phyloP scores from a whole-genome alignment of 1,140 invertebrate species.

The Brachionus asplanchnoidis region DNA sequence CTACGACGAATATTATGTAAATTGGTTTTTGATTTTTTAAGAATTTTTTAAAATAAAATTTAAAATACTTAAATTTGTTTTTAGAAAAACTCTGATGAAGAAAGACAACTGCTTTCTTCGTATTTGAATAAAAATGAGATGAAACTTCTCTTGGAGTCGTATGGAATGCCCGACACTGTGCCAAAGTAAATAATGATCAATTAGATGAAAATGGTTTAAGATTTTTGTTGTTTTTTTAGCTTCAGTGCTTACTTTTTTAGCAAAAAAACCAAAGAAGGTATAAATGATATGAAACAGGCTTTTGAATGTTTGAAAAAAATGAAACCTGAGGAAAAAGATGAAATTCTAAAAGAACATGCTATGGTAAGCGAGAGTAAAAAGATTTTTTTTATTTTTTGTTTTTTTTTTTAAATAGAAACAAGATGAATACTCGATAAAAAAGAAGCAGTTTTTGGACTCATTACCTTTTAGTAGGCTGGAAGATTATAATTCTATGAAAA shows the following conservation, averaged over 20 bases:
- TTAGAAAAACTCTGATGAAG: not conserved
- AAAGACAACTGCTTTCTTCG: not conserved
- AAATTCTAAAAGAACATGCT: not conserved
- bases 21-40: not conserved
- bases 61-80: not conserved
- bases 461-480: not conserved
- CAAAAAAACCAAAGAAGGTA: not conserved
- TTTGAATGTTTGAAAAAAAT: conserved; percentile 7
- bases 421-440: not conserved
- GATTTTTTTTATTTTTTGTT: not conserved
- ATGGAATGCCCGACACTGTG: not conserved
- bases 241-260: not conserved
- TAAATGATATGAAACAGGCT: not conserved
- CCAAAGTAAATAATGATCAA: not conserved
- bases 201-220: not conserved
- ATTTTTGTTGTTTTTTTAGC: not conserved
- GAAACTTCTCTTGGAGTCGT: not conserved
- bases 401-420: not conserved
- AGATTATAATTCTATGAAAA: not conserved
- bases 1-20: conserved; percentile 26
- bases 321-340: not conserved
- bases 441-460: not conserved
- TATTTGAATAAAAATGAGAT: conserved; percentile 17
- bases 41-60: not conserved
- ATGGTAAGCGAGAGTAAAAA: not conserved